A percentile compares a stretch with the other conserved stretches of the same genome.
Conservation (phyloP, 2,113 vertebrate species). For the Oncorhynchus nerka region DNA sequence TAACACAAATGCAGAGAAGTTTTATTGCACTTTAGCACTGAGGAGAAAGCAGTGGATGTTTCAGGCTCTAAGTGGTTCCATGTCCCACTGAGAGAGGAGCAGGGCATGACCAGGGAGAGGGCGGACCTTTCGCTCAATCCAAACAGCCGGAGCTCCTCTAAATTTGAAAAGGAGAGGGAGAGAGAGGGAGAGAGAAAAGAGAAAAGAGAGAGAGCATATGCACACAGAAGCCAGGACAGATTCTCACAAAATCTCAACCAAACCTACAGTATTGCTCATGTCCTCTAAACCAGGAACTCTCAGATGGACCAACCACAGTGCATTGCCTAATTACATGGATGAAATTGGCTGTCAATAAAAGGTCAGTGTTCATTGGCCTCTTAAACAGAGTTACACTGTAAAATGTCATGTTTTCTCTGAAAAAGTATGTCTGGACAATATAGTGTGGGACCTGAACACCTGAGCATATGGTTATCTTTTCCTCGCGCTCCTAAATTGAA, state of each 20-base stretch:
- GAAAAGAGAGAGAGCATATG: no score
- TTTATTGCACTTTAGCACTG: neutral
- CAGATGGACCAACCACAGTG: neutral
- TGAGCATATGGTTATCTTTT: constrained; percentile 47
- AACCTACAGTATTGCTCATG: no score
- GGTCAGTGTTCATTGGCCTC: neutral
- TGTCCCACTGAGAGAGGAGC: neutral
- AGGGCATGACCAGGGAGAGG: neutral
- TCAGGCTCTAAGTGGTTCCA: neutral
- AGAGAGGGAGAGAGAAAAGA: no score
- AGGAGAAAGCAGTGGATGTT: neutral
- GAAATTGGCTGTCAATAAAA: neutral
- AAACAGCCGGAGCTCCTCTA: neutral
- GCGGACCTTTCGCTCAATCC: neutral
- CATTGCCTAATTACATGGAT: neutral
- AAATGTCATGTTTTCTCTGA: neutral
- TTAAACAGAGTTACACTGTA: neutral
- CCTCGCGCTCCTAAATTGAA: constrained; percentile 71
- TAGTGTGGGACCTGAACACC: constrained; percentile 23
- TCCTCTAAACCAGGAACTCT: no score
- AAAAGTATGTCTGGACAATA: neutral
- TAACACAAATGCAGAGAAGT: neutral
- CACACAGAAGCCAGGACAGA: no score
- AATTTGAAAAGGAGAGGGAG: no score
- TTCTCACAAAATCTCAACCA: no score